Conservation (phyloP, 2,797 vertebrate genomes). For the Psittacula echo region DNA sequence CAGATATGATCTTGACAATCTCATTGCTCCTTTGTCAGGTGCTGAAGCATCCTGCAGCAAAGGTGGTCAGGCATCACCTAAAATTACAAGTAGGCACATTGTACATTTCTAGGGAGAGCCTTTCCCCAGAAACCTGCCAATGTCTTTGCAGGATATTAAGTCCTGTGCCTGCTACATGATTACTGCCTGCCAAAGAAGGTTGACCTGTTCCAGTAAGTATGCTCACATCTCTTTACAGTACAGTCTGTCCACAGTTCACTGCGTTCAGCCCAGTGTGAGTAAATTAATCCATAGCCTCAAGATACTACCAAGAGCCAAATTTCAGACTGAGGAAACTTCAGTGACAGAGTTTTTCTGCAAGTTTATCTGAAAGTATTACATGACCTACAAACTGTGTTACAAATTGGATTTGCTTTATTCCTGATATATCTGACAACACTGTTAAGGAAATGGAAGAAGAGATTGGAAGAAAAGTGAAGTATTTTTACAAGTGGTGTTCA, state of each 20-base stretch:
- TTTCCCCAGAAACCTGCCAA: background rate
- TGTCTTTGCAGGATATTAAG: background rate
- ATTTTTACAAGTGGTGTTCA: background rate
- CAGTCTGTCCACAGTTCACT: background rate
- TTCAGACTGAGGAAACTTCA: background rate
- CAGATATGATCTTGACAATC: background rate
- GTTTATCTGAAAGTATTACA: background rate
- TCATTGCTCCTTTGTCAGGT: background rate
- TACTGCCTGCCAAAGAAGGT: background rate
- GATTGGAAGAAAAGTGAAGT: background rate
- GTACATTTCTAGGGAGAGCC: background rate
- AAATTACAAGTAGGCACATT: background rate
- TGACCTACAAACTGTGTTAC: background rate
- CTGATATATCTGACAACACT: background rate
- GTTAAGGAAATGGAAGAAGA: background rate
- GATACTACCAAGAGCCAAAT: background rate
- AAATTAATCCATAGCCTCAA: background rate
- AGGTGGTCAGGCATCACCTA: background rate
- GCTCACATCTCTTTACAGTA: background rate
- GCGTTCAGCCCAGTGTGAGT: background rate
- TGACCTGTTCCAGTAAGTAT: background rate
- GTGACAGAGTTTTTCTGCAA: background rate
- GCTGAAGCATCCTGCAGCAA: background rate
- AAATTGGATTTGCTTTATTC: background rate
- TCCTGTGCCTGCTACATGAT: background rate